phyloP scores from a whole-genome alignment of 1,140 invertebrate genomes.

The Arctopsyche grandis region DNA sequence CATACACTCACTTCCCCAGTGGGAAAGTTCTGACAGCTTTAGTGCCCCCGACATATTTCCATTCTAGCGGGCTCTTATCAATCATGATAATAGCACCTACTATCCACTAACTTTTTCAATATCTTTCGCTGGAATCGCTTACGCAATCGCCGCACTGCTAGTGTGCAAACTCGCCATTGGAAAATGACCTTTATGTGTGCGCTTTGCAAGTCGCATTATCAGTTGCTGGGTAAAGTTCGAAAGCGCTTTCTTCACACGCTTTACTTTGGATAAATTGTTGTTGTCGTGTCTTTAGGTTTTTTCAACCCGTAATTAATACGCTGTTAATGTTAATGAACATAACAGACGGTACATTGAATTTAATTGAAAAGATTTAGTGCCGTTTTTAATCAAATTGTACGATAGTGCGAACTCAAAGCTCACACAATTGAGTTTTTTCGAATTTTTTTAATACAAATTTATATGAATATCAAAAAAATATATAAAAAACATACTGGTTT shows the following conservation, averaged over 20 bases:
- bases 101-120: constrained; percentile 42
- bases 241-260: not conserved
- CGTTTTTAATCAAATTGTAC: too few species aligned
- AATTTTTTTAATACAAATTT: too few species aligned
- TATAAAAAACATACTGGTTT: too few species aligned
- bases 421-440: too few species aligned
- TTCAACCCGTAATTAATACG: too few species aligned
- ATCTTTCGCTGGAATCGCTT: constrained; percentile 35
- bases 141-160: constrained; percentile 14
- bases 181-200: not conserved
- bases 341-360: too few species aligned
- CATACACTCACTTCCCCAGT: not conserved
- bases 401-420: too few species aligned
- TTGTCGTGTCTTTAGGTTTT: too few species aligned
- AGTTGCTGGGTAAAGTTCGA: not conserved
- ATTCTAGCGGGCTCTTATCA: constrained; percentile 31
- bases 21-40: constrained; percentile 14
- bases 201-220: not conserved
- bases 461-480: too few species aligned
- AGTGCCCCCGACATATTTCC: constrained; percentile 13
- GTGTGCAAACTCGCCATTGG: not conserved
- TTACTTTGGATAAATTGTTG: too few species aligned
- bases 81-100: constrained; percentile 38
- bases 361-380: too few species aligned
- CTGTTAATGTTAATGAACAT: too few species aligned